These are phyloP conservation scores for Lagenorhynchus albirostris DNA, from an alignment of 2,113 vertebrate genomes.

Conservation along the genomic window DNA sequence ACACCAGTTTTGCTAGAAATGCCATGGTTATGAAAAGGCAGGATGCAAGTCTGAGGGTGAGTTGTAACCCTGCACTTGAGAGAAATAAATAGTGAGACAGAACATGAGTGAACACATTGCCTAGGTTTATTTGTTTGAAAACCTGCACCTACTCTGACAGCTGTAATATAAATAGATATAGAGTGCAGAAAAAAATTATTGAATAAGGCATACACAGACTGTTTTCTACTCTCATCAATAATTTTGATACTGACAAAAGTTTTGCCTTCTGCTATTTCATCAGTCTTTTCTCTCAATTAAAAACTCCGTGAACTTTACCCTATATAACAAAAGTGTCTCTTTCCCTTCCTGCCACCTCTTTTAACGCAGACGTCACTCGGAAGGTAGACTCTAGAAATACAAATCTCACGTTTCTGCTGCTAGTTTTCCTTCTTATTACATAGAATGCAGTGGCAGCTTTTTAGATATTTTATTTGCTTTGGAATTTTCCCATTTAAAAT, in stretches of 20 bases:
- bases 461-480: background rate
- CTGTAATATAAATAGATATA: background rate
- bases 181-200: background rate
- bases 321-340: background rate
- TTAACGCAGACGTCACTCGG: background rate
- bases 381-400: background rate
- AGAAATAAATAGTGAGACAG: background rate
- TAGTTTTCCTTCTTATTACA: background rate
- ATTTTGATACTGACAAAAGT: background rate
- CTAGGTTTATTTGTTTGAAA: background rate
- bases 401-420: background rate
- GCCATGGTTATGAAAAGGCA: background rate
- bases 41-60: background rate
- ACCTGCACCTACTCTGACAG: background rate
- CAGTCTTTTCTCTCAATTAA: background rate
- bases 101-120: background rate
- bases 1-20: constrained; percentile 15
- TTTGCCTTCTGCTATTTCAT: background rate
- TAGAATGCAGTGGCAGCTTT: background rate
- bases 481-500: background rate
- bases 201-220: background rate
- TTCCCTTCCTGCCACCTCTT: background rate
- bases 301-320: background rate
- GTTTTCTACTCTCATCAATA: background rate
- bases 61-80: background rate